phyloP scores from a whole-genome alignment of 2,113 vertebrate genomes.

The Madoqua kirkii region DNA sequence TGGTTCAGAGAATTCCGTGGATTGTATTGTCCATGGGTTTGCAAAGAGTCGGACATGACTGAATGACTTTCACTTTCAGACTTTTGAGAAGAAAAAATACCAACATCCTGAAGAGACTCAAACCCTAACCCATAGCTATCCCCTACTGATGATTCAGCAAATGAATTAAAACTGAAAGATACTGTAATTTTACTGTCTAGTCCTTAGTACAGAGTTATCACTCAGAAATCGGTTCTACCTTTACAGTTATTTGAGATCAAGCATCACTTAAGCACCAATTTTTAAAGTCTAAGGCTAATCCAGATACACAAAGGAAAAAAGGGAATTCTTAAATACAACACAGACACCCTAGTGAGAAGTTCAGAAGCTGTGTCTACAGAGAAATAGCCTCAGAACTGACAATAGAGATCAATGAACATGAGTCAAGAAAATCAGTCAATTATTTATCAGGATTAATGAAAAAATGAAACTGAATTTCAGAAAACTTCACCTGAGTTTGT shows the following conservation, averaged over 20 bases:
- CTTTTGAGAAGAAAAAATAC: not conserved
- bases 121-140: not conserved
- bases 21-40: not conserved
- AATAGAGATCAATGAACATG: not conserved
- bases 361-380: slow-evolving; percentile 13
- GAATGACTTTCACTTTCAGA: not conserved
- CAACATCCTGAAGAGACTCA: not conserved
- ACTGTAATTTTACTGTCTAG: not conserved
- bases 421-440: not conserved
- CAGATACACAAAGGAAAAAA: not conserved
- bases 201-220: not conserved
- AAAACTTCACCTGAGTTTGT: slow-evolving; percentile 6
- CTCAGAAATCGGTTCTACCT: not conserved
- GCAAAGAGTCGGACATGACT: not conserved
- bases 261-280: not conserved
- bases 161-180: not conserved
- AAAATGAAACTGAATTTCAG: slow-evolving; percentile 10
- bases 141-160: not conserved
- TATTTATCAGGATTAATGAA: slow-evolving; percentile 46
- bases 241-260: not conserved
- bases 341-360: not conserved
- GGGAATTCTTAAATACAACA: not conserved
- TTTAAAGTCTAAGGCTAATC: not conserved
- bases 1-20: not conserved
- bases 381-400: not conserved